Conservation (phyloP, 2,888 invertebrate species). For the Torymus auratus region DNA sequence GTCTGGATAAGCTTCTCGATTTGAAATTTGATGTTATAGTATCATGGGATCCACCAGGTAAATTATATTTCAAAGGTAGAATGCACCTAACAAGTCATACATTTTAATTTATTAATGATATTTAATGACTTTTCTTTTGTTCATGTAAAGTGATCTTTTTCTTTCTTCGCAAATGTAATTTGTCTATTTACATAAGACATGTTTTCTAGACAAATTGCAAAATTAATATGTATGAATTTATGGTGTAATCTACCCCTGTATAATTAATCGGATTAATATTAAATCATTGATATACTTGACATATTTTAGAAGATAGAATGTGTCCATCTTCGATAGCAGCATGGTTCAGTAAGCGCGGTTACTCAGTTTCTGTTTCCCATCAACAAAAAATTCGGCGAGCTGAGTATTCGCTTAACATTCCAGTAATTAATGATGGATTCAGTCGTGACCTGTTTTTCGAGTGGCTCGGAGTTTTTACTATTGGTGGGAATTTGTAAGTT, state of each 20-base stretch:
- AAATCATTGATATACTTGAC: conserved; percentile 2
- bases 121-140: neutral
- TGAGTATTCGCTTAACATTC: conserved; percentile 75
- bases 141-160: too few species aligned
- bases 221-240: too few species aligned
- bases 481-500: conserved; percentile 76
- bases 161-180: too few species aligned
- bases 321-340: conserved; percentile 82
- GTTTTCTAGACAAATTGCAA: too few species aligned
- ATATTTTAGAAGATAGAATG: conserved; percentile 72
- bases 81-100: neutral
- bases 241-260: too few species aligned
- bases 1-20: conserved; percentile 73
- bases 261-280: neutral
- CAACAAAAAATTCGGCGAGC: conserved; percentile 73
- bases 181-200: too few species aligned
- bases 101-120: neutral
- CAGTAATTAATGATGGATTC: conserved; percentile 69
- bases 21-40: conserved; percentile 76
- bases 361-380: conserved; percentile 76
- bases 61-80: conserved; percentile 41
- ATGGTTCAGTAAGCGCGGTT: conserved; percentile 78
- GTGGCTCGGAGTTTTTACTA: conserved; percentile 79
- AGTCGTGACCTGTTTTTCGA: conserved; percentile 76
- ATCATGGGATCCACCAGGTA: conserved; percentile 79